Conservation (phyloP, 2,113 vertebrate genomes). For the Ivindomyrus marchei region DNA sequence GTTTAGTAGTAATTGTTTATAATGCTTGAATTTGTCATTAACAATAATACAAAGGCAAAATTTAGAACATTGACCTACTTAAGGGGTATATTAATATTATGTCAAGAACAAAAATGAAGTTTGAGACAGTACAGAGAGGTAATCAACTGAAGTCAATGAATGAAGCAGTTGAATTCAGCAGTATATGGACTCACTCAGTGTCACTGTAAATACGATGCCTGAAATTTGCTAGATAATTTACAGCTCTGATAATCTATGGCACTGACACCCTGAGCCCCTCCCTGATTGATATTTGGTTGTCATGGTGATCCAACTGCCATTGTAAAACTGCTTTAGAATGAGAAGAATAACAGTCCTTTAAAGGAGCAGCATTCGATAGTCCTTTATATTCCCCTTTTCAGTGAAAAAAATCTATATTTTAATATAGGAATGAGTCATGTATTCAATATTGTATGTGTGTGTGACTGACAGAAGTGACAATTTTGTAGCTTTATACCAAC, state of each 20-base stretch:
- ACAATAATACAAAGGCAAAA: not conserved
- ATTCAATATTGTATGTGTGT: not conserved
- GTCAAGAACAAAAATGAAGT: not conserved
- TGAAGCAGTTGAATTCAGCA: not conserved
- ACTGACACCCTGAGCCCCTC: not conserved
- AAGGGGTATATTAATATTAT: not conserved
- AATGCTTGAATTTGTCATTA: not conserved
- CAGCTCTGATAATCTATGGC: slow-evolving; percentile 9
- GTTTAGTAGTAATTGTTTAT: not conserved
- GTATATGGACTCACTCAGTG: not conserved
- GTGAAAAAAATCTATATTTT: not conserved
- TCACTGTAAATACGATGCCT: not conserved
- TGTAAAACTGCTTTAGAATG: not conserved
- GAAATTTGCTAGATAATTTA: not conserved
- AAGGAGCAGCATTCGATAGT: not conserved
- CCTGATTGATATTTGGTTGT: slow-evolving; percentile 17
- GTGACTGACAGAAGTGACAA: not conserved
- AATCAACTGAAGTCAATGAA: not conserved
- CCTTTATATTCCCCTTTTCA: not conserved
- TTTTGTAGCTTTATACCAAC: not conserved
- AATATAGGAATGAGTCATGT: not conserved
- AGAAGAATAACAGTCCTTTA: not conserved
- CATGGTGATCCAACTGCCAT: slow-evolving; percentile 20
- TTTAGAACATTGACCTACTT: not conserved
- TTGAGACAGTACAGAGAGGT: not conserved